These are phyloP conservation scores for Habroteleia sp. DNA, from an alignment of 2,888 invertebrate genomes.

Conservation along the genomic window DNA sequence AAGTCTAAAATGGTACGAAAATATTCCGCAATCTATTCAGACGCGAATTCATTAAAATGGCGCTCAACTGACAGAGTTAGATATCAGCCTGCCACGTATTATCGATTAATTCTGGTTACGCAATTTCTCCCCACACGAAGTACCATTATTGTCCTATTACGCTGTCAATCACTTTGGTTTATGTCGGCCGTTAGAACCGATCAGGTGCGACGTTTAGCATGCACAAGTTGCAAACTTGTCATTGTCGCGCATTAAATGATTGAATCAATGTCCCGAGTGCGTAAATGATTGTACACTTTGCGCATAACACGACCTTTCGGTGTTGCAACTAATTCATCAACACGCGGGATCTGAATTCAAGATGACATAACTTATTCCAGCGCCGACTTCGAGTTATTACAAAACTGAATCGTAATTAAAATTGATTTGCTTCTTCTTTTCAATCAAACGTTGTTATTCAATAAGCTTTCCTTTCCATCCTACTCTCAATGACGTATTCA, in stretches of 20 bases:
- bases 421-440: slow-evolving; percentile 11
- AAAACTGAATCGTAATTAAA: slow-evolving; percentile 11
- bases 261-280: slow-evolving; percentile 36
- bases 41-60: slow-evolving; percentile 17
- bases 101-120: slow-evolving; percentile 47
- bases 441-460: slow-evolving; percentile 3
- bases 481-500: too few species aligned
- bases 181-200: slow-evolving; percentile 28
- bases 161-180: slow-evolving; percentile 50
- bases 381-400: slow-evolving; percentile 1
- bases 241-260: slow-evolving; percentile 50
- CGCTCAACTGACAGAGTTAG: slow-evolving; percentile 11
- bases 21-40: background rate
- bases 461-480: too few species aligned
- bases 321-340: slow-evolving; percentile 46
- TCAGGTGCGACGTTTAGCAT: slow-evolving; percentile 43
- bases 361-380: slow-evolving; percentile 9
- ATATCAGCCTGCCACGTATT: slow-evolving; percentile 16
- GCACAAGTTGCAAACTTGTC: slow-evolving; percentile 48
- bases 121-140: slow-evolving; percentile 22
- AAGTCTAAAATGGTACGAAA: too few species aligned
- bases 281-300: slow-evolving; percentile 33
- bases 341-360: slow-evolving; percentile 9
- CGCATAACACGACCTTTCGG: slow-evolving; percentile 20
- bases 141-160: slow-evolving; percentile 51